Conservation (phyloP, 2,888 invertebrate species). For the Xylota segnis region DNA sequence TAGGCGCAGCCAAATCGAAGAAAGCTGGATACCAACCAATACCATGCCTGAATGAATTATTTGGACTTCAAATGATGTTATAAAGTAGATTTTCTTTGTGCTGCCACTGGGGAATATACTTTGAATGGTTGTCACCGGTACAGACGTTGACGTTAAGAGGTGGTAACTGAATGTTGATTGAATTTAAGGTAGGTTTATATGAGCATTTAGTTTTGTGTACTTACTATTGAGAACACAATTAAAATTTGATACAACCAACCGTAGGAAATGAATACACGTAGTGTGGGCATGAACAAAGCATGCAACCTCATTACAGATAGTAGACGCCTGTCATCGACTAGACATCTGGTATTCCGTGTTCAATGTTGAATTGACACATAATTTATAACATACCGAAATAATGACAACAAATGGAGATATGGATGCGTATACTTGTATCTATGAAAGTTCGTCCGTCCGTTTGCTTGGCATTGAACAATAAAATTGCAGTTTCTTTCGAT, state of each 20-base stretch:
- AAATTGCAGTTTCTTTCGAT: too few species aligned
- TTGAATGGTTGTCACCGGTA: conserved; percentile 60
- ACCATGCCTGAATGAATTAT: conserved; percentile 34
- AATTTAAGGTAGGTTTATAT: conserved; percentile 38
- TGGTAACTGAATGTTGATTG: conserved; percentile 57
- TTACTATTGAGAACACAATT: conserved; percentile 11
- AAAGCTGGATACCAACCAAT: conserved; percentile 23
- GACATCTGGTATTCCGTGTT: not conserved
- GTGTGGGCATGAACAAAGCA: not conserved
- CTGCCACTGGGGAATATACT: conserved; percentile 59
- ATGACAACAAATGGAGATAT: too few species aligned
- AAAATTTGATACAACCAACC: conserved; percentile 4
- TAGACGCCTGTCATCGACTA: not conserved
- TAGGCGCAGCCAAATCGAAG: conserved; percentile 59
- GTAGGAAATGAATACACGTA: not conserved
- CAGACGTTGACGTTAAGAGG: conserved; percentile 55
- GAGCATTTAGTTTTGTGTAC: not conserved
- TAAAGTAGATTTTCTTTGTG: conserved; percentile 44
- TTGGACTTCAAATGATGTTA: conserved; percentile 50
- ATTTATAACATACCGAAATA: too few species aligned
- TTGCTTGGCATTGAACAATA: too few species aligned
- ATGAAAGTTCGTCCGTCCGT: too few species aligned
- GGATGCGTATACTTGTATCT: too few species aligned
- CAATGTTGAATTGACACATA: too few species aligned
- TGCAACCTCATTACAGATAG: not conserved